Evolutionary conservation across 2,113 vertebrate species (phyloP), one percentile per base, ranked within the genome.

Genomic region (Anhinga rufa): DNA sequence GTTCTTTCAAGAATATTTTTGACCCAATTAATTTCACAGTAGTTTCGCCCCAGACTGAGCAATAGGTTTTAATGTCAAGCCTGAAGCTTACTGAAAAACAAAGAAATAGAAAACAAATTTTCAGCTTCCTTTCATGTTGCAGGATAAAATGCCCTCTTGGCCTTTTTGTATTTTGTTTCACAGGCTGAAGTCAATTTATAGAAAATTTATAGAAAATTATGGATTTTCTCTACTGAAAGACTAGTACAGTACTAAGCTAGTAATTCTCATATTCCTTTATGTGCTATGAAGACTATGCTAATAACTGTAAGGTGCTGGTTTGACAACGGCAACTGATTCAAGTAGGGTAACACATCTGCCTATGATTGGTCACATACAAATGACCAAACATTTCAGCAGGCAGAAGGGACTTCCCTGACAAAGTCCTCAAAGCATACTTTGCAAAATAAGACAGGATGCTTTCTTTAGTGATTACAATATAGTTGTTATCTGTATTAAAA

Each of bases 1-100:
- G 60, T 58, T 93, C 82, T 96, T 92, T 96, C 74, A 92, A 91
- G 82, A 95, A 86, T 85, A 93, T 90, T 90, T 96, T 77, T 91
- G 89, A 96, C 92, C 92, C 82, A 96, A 91, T 96, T 96, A 96
- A 96, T 94, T 94, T 94, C 90, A 55, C 69, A 93, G 87, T 78
- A 90, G 71, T 77, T 92, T 80, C 38, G 58, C 65, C 55, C 48
- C 46, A 86, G 69, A 88, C 0, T 71, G 42, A 92, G 85, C 92
- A 85, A 46, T 81, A 42, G 69, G 57, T 75, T 93, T 94, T 89
- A 82, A 71, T 65, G 61, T 80, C 79, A 54, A 88, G 94, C 55
- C 76, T 79, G 70, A 88, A 94, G 91, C 90, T 89, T 83, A 20
- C 14, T 14, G 42, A 82, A 91, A 95, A 94, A 65, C n/a, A 70